Evolutionary conservation across 2,888 invertebrate species (phyloP).

Genomic region (Bellardia bayeri): DNA sequence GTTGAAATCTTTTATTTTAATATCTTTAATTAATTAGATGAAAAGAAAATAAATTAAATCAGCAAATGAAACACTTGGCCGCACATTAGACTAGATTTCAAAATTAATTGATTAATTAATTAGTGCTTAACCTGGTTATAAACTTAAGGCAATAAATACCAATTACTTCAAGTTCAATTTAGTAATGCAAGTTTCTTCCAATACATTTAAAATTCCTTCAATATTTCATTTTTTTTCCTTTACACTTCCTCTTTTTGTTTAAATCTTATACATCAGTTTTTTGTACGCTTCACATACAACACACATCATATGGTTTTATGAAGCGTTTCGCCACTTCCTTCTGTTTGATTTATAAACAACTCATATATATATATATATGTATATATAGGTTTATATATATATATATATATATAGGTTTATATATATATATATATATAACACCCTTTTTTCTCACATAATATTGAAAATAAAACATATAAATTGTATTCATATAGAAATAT

Average conservation of each 20-base stretch:
- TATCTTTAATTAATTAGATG: too few species aligned
- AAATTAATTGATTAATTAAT: too few species aligned
- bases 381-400: conserved; percentile 8
- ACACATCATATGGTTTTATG: background rate
- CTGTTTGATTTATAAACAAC: conserved; percentile 46
- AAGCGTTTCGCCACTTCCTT: conserved; percentile 28
- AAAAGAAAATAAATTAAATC: too few species aligned
- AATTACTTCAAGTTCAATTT: conserved; percentile 5
- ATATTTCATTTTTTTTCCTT: background rate
- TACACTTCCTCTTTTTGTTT: background rate
- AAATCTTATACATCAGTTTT: conserved; percentile 2
- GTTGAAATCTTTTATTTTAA: too few species aligned
- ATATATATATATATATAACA: conserved; percentile 1
- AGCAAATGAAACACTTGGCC: too few species aligned
- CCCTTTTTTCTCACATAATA: background rate
- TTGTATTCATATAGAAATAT: conserved; percentile 1
- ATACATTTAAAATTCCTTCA: background rate
- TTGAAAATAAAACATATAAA: conserved; percentile 22
- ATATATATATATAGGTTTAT: conserved; percentile 1
- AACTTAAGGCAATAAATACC: background rate
- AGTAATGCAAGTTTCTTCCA: background rate
- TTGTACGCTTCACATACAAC: background rate
- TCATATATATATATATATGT: background rate
- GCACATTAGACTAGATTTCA: too few species aligned
- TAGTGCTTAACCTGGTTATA: background rate